These are phyloP conservation scores for Pungitius pungitius DNA, from an alignment of 2,113 vertebrate species.

Conservation along the genomic window DNA sequence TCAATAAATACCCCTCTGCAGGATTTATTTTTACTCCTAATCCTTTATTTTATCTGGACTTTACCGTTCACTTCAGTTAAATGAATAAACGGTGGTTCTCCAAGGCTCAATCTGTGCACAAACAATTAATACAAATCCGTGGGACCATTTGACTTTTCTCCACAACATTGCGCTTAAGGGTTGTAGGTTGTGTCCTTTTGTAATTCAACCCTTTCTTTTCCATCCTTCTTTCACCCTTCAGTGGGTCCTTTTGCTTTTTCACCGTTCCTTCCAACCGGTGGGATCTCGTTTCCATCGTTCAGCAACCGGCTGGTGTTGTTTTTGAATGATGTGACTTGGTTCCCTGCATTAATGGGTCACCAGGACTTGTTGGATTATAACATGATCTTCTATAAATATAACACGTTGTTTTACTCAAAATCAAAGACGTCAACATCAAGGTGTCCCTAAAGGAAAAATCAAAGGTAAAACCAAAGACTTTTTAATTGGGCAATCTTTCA, in stretches of 20 bases:
- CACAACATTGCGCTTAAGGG: neutral
- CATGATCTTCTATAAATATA: neutral
- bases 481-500: neutral
- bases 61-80: conserved; percentile 1
- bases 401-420: too few relatives aligned
- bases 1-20: conserved; percentile 20
- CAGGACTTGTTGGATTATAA: neutral
- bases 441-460: neutral
- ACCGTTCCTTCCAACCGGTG: conserved; percentile 18
- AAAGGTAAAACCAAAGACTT: neutral
- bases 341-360: neutral
- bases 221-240: neutral
- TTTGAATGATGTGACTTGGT: neutral
- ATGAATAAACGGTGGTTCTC: conserved; percentile 24
- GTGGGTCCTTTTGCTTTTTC: conserved; percentile 21
- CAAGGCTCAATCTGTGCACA: conserved; percentile 8
- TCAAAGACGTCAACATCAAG: neutral
- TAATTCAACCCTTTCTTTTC: neutral
- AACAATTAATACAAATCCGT: conserved; percentile 11
- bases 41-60: neutral
- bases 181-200: conserved; percentile 5
- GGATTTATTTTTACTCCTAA: too few relatives aligned
- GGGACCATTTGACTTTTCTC: conserved; percentile 4
- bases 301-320: neutral
- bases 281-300: neutral